Percentiles rank a stretch among this genome's conserved stretches.
Conservation (phyloP, 2,113 vertebrate genomes). For the Urocolius indicus region DNA sequence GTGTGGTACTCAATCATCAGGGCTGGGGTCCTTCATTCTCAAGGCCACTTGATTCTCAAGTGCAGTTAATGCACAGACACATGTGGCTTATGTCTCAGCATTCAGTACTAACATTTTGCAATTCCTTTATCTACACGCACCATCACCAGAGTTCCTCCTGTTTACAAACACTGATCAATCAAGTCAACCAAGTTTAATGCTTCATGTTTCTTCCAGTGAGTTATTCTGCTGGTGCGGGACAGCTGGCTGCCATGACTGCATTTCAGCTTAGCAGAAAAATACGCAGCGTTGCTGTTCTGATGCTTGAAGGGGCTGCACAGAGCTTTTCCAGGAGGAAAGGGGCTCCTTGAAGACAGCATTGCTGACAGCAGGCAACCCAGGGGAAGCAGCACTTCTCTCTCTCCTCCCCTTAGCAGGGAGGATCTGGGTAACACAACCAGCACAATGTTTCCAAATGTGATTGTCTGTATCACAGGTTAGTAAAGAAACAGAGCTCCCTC, state of each 20-base stretch:
- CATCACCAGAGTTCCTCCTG: not conserved
- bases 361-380: not conserved
- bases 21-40: not conserved
- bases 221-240: not conserved
- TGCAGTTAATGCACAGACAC: not conserved
- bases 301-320: not conserved
- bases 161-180: not conserved
- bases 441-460: not conserved
- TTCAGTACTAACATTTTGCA: not conserved
- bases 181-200: not conserved
- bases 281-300: accelerated
- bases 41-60: not conserved
- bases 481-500: not conserved
- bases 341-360: not conserved
- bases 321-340: not conserved
- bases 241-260: accelerated
- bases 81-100: not conserved
- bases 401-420: not conserved
- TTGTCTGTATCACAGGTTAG: not conserved
- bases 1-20: not conserved
- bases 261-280: not conserved
- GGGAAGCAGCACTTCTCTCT: not conserved
- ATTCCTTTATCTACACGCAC: not conserved
- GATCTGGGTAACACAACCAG: not conserved
- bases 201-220: not conserved